Conservation (phyloP, 2,888 invertebrate genomes). For the Eledona agricola region DNA sequence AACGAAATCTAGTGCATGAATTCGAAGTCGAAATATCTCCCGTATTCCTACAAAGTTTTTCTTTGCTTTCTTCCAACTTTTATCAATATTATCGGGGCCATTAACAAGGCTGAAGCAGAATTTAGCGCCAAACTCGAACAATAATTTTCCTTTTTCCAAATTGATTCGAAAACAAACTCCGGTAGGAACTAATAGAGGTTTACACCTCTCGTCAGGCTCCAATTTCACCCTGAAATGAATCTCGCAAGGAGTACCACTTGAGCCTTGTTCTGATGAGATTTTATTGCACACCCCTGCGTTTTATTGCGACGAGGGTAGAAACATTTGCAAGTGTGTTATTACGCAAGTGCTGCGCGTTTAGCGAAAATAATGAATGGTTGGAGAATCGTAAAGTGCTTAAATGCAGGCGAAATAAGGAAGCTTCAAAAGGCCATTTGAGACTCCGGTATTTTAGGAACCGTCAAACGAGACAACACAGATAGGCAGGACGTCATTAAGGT, state of each 20-base stretch:
- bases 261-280: conserved; percentile 33
- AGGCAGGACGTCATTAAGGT: conserved; percentile 46
- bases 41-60: too few relatives aligned
- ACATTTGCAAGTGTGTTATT: conserved; percentile 7
- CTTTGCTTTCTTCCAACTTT: too few relatives aligned
- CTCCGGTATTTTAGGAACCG: conserved; percentile 37
- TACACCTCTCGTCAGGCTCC: conserved; percentile 5
- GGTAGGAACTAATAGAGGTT: too few relatives aligned
- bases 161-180: too few relatives aligned
- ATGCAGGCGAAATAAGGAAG: conserved; percentile 18
- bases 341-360: background rate
- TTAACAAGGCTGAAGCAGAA: too few relatives aligned
- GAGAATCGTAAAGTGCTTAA: conserved; percentile 27
- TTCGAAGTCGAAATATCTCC: too few relatives aligned
- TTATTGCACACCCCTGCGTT: conserved; percentile 21
- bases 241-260: conserved; percentile 22
- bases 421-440: conserved; percentile 21
- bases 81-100: too few relatives aligned
- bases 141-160: too few relatives aligned
- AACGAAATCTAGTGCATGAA: too few relatives aligned
- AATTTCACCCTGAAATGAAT: conserved; percentile 25
- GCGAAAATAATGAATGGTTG: conserved; percentile 13
- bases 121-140: too few relatives aligned
- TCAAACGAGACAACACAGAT: conserved; percentile 41
- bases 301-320: conserved; percentile 10